A percentile compares a stretch with the other conserved stretches of the same genome.
phyloP scores from a whole-genome alignment of 2,113 vertebrate genomes.

The Myotis brandtii region DNA sequence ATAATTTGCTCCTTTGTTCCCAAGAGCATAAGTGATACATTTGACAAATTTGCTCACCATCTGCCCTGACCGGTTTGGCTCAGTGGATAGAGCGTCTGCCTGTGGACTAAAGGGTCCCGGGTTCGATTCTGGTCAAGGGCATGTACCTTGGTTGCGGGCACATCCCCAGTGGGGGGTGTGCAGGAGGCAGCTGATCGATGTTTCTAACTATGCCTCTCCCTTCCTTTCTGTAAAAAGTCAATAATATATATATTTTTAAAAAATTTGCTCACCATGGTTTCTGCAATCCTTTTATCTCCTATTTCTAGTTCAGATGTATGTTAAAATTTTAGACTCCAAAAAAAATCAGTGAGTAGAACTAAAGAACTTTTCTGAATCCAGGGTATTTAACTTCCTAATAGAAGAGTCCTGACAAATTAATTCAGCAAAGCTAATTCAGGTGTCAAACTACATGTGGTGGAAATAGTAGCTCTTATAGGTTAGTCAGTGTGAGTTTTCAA shows the following conservation, averaged over 20 bases:
- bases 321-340: not conserved
- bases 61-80: no score
- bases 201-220: no score
- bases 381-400: not conserved
- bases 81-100: no score
- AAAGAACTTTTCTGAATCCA: not conserved
- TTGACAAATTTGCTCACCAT: not conserved
- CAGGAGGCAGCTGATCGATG: no score
- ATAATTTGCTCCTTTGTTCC: not conserved
- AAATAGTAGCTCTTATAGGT: not conserved
- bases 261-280: not conserved
- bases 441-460: not conserved
- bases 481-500: not conserved
- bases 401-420: not conserved
- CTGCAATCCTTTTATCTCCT: not conserved
- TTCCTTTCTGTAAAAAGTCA: no score
- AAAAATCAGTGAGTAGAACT: not conserved
- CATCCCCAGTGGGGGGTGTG: no score
- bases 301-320: conserved; percentile 9
- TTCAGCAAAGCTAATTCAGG: not conserved
- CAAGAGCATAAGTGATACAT: not conserved
- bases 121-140: no score
- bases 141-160: no score
- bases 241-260: no score
- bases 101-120: no score